A percentile compares a stretch with the other conserved stretches of the same genome.
Conservation (phyloP, 2,888 invertebrate species). For the Ectemnius cavifrons region DNA sequence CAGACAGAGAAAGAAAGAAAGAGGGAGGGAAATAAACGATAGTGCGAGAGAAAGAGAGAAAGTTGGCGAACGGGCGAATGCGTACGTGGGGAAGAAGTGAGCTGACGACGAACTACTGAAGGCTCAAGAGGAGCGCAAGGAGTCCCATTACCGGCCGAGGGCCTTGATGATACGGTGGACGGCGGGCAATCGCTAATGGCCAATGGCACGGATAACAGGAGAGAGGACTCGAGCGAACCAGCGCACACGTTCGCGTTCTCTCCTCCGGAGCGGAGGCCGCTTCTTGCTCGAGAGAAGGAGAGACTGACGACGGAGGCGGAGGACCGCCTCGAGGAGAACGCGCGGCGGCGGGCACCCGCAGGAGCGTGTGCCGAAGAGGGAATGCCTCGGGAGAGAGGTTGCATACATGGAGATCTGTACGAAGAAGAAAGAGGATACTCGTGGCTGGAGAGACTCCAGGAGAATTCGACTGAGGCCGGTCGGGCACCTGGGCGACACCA, state of each 20-base stretch:
- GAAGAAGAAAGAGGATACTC: slow-evolving; percentile 32
- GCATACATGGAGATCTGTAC: slow-evolving; percentile 1
- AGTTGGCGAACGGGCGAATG: no score
- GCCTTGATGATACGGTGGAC: slow-evolving; percentile 60
- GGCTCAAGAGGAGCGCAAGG: slow-evolving; percentile 45
- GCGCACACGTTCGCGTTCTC: not conserved
- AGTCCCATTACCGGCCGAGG: slow-evolving; percentile 61
- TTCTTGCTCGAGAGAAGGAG: slow-evolving; percentile 46
- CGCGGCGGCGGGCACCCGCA: slow-evolving; percentile 30
- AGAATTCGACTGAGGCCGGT: slow-evolving; percentile 62
- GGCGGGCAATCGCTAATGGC: slow-evolving; percentile 63
- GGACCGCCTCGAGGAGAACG: slow-evolving; percentile 26
- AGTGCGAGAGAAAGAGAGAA: no score
- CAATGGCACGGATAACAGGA: slow-evolving; percentile 66
- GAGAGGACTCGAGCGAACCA: slow-evolving; percentile 33
- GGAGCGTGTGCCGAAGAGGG: slow-evolving; percentile 45
- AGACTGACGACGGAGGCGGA: slow-evolving; percentile 33
- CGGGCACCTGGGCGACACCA: slow-evolving; percentile 71
- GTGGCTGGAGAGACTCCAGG: slow-evolving; percentile 34
- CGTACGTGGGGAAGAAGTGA: no score
- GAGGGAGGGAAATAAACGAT: no score
- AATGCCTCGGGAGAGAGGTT: slow-evolving; percentile 26
- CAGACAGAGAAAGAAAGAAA: no score
- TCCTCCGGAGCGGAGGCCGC: slow-evolving; percentile 38
- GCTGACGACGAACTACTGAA: not conserved